Percentiles rank a stretch among this genome's conserved stretches.
Conservation (phyloP, 2,888 invertebrate genomes). For the Sinopyrophorus schimmeli region DNA sequence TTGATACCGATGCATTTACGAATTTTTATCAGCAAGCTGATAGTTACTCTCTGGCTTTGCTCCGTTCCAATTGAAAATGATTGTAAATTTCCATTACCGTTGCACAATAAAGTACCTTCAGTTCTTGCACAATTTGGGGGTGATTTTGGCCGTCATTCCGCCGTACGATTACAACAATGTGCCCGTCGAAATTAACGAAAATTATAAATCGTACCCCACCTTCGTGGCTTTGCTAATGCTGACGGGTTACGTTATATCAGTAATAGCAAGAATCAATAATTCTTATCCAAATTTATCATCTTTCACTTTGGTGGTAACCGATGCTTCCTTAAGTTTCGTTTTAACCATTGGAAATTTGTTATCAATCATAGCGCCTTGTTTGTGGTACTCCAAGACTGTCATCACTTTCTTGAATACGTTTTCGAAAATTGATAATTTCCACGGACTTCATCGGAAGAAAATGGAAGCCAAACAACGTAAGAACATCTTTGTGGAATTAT, state of each 20-base stretch:
- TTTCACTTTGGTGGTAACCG: constrained; percentile 3
- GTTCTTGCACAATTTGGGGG: not conserved
- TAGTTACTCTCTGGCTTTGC: too few relatives aligned
- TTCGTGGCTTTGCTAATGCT: not conserved
- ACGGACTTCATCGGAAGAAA: too few relatives aligned
- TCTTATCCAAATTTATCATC: constrained; percentile 4
- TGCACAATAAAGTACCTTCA: too few relatives aligned
- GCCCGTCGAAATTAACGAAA: not conserved
- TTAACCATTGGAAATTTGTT: constrained; percentile 1
- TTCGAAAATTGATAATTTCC: not conserved
- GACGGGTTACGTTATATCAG: constrained; percentile 1
- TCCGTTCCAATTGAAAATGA: too few relatives aligned
- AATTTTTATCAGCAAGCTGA: too few relatives aligned
- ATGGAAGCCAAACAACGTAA: not conserved
- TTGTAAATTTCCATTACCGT: too few relatives aligned
- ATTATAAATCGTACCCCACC: not conserved
- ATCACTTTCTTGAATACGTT: not conserved
- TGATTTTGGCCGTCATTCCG: not conserved
- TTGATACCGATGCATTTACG: too few relatives aligned
- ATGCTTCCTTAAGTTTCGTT: not conserved
- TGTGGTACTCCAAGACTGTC: not conserved
- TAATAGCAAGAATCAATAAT: constrained; percentile 3
- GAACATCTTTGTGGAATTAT: not conserved
- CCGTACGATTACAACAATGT: not conserved
- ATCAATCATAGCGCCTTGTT: constrained; percentile 7